phyloP scores from a whole-genome alignment of 2,797 vertebrate genomes.

The Microchirus variegatus region DNA sequence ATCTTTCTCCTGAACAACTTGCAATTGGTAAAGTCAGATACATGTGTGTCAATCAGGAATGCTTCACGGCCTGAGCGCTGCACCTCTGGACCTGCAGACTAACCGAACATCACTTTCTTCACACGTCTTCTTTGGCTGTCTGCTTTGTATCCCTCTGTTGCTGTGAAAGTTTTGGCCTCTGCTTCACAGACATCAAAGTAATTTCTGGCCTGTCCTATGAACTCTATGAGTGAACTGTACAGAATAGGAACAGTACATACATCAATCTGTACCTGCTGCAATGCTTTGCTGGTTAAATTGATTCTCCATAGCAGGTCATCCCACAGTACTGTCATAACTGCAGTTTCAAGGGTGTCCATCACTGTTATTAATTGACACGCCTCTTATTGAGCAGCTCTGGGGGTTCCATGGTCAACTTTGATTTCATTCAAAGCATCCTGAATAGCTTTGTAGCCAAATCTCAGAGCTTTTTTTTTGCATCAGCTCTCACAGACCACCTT shows the following conservation, averaged over 20 bases:
- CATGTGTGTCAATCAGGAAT: too few relatives aligned
- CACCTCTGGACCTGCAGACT: slow-evolving; percentile 5
- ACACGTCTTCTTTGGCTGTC: slow-evolving; percentile 13
- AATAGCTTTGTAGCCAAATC: slow-evolving; percentile 23
- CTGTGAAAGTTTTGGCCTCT: slow-evolving; percentile 22
- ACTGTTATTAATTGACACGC: slow-evolving; percentile 21
- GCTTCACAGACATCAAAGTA: slow-evolving; percentile 11
- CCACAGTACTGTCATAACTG: slow-evolving; percentile 24
- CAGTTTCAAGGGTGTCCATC: slow-evolving; percentile 24
- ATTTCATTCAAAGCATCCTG: slow-evolving; percentile 22
- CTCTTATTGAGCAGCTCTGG: slow-evolving; percentile 25
- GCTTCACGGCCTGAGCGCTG: too few relatives aligned
- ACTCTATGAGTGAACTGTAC: slow-evolving; percentile 22
- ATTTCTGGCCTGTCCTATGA: slow-evolving; percentile 7
- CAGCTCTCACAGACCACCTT: slow-evolving; percentile 19
- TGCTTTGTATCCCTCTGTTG: slow-evolving; percentile 15
- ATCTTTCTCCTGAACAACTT: slow-evolving; percentile 6
- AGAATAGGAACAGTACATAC: slow-evolving; percentile 19
- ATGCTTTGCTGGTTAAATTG: background rate
- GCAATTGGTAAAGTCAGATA: slow-evolving; percentile 3
- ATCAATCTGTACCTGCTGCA: slow-evolving; percentile 19
- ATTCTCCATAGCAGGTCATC: background rate
- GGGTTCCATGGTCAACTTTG: slow-evolving; percentile 12
- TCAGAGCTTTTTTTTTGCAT: slow-evolving; percentile 19
- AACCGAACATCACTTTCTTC: background rate